Evolutionary conservation across 2,888 invertebrate genomes (phyloP).

Genomic region (Carpatolechia fugitivella): DNA sequence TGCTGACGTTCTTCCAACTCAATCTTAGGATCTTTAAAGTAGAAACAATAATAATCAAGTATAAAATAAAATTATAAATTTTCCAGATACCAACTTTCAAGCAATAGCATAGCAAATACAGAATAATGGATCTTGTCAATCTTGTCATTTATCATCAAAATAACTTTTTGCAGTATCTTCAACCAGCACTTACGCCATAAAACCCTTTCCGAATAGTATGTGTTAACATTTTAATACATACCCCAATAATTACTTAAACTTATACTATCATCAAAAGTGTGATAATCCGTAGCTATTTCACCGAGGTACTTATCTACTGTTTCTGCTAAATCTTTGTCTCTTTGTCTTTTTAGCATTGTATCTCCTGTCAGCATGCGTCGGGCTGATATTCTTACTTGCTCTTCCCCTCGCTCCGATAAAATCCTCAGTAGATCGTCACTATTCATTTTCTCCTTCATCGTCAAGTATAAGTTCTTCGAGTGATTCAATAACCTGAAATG

Average conservation of each 20-base stretch:
- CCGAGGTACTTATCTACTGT: slow-evolving; percentile 56
- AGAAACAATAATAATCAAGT: background rate
- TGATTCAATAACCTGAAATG: slow-evolving; percentile 40
- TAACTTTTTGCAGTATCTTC: too few relatives aligned
- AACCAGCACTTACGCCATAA: too few relatives aligned
- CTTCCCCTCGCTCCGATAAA: slow-evolving; percentile 36
- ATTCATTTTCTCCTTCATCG: slow-evolving; percentile 62
- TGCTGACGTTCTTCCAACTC: slow-evolving; percentile 53
- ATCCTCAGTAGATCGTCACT: slow-evolving; percentile 59
- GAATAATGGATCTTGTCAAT: too few relatives aligned
- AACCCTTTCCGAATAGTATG: too few relatives aligned
- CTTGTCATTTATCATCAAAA: too few relatives aligned
- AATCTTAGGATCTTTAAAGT: slow-evolving; percentile 57
- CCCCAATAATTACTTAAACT: slow-evolving; percentile 61
- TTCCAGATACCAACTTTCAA: too few relatives aligned
- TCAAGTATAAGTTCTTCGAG: slow-evolving; percentile 52
- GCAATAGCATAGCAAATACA: too few relatives aligned
- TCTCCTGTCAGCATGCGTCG: slow-evolving; percentile 47
- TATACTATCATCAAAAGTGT: slow-evolving; percentile 32
- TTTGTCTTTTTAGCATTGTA: slow-evolving; percentile 29
- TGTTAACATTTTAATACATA: slow-evolving; percentile 28
- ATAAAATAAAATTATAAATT: too few relatives aligned
- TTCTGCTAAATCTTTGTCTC: slow-evolving; percentile 25
- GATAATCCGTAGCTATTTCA: slow-evolving; percentile 47
- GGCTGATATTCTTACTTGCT: slow-evolving; percentile 38